Evolutionary conservation across 64 coral and sea anemone species (phyloP).

Genomic region (Catalaphyllia jardinei): DNA sequence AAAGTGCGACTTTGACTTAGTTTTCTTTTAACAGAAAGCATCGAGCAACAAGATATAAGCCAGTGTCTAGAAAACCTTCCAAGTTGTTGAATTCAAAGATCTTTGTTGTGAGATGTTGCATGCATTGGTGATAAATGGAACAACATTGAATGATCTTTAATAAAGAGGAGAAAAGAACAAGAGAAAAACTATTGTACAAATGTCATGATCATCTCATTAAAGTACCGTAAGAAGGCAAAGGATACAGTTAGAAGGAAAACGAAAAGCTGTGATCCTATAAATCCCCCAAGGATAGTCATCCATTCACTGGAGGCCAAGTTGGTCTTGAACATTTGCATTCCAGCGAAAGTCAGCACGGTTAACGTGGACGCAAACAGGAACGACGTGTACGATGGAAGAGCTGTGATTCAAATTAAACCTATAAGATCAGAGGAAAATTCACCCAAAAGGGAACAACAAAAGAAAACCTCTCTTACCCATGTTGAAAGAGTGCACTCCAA

Average conservation of each 20-base stretch:
- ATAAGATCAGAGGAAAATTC: constrained; percentile 6
- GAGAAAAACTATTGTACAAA: background rate
- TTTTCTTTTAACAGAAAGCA: background rate
- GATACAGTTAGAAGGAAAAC: constrained; percentile 98
- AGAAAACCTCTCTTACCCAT: constrained; percentile 70
- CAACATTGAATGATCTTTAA: no score
- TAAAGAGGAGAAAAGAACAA: background rate
- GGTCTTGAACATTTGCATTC: constrained; percentile 97
- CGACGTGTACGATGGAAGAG: constrained; percentile 87
- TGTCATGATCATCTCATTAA: background rate
- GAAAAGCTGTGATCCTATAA: constrained; percentile 94
- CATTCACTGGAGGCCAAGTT: constrained; percentile 89
- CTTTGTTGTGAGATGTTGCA: background rate
- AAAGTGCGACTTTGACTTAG: background rate
- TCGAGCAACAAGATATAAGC: no score
- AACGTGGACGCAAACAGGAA: constrained; percentile 86
- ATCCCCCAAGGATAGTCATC: constrained; percentile 98
- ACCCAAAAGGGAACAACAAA: background rate
- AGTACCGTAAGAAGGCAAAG: constrained; percentile 18
- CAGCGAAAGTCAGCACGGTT: constrained; percentile 90
- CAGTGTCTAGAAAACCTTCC: no score
- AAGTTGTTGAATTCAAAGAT: background rate
- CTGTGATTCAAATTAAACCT: constrained; percentile 45
- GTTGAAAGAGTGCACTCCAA: background rate
- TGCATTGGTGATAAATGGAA: no score